Conservation (phyloP, 1,140 invertebrate species). For the Temnothorax curvispinosus region DNA sequence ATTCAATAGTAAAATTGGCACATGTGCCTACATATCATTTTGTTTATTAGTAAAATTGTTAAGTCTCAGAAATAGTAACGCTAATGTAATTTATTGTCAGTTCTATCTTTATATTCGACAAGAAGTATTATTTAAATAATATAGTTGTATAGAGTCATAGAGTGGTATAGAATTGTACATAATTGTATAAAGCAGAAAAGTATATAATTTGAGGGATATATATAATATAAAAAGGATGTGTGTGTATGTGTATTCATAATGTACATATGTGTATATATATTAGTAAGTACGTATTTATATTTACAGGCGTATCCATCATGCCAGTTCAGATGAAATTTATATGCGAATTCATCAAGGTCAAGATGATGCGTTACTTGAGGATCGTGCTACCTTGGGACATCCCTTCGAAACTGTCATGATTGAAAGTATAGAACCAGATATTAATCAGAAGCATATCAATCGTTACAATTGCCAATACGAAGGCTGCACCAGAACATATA, state of each 20-base stretch:
- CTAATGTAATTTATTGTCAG: background rate
- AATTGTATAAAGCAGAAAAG: background rate
- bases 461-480: conserved; percentile 95
- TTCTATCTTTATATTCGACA: background rate
- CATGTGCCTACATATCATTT: background rate
- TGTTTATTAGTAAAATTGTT: background rate
- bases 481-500: conserved; percentile 95
- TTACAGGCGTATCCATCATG: conserved; percentile 89
- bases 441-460: conserved; percentile 89
- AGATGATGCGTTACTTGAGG: conserved; percentile 86
- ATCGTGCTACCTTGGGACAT: conserved; percentile 80
- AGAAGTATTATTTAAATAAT: background rate
- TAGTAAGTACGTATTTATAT: background rate
- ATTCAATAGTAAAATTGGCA: conserved; percentile 35
- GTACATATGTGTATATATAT: background rate
- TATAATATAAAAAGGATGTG: background rate
- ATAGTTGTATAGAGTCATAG: background rate
- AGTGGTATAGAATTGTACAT: no score
- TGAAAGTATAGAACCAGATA: conserved; percentile 88
- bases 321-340: conserved; percentile 89
- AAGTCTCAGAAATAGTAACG: background rate
- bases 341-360: conserved; percentile 89
- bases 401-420: conserved; percentile 89
- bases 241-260: background rate
- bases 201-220: background rate